Conservation (phyloP, 2,113 vertebrate species). For the Crypturellus undulatus region DNA sequence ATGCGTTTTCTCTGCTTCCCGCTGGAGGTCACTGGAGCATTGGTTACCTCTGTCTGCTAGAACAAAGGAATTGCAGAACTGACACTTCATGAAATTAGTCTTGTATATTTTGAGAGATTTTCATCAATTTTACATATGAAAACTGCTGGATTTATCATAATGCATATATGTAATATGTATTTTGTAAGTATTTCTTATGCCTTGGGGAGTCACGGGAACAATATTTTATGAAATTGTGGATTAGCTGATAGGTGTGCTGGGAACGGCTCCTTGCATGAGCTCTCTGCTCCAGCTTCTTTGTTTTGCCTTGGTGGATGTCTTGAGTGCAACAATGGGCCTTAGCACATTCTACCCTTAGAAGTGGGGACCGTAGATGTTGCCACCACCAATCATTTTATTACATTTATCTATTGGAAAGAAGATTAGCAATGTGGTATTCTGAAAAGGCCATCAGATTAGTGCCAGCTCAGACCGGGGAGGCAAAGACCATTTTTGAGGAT, state of each 20-base stretch:
- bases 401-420: neutral
- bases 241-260: neutral
- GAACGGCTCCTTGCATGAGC: neutral
- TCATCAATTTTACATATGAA: neutral
- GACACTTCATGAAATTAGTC: neutral
- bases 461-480: neutral
- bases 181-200: neutral
- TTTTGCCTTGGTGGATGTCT: neutral
- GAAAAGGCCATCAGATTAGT: neutral
- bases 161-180: neutral
- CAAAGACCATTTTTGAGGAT: rapidly evolving
- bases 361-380: neutral
- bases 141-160: conserved; percentile 17
- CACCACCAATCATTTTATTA: rapidly evolving
- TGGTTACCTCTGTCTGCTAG: conserved; percentile 42
- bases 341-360: neutral
- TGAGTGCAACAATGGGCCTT: neutral
- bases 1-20: conserved; percentile 44
- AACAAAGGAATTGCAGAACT: conserved; percentile 67
- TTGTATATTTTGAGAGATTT: neutral
- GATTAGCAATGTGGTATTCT: neutral
- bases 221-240: neutral
- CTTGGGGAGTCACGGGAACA: neutral
- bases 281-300: neutral
- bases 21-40: conserved; percentile 80